Percentiles rank a stretch among this genome's conserved stretches.
phyloP scores from a whole-genome alignment of 30 jellyfish, hydroid and myxozoan genomes.

The Haliclystus octoradiatus region DNA sequence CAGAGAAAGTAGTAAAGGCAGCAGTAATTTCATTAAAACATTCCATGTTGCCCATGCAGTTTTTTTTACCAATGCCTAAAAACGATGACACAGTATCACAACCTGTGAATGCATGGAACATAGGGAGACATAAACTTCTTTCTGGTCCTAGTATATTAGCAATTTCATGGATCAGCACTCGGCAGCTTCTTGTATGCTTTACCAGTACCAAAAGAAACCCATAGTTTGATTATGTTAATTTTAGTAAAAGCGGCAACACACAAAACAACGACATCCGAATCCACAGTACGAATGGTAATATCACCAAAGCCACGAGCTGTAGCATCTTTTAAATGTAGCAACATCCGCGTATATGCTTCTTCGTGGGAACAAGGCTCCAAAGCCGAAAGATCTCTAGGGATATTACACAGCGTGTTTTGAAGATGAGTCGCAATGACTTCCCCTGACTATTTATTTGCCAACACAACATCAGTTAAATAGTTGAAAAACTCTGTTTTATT shows the following conservation, averaged over 20 bases:
- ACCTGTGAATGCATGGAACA: conserved; percentile 20
- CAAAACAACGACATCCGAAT: conserved; percentile 37
- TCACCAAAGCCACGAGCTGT: conserved; percentile 2
- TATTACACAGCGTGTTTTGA: background rate
- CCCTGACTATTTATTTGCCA: background rate
- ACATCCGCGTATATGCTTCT: conserved; percentile 29
- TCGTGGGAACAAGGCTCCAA: conserved; percentile 27
- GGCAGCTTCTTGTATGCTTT: conserved; percentile 1
- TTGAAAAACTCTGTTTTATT: conserved; percentile 46
- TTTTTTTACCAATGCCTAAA: too few species aligned
- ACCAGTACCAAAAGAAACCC: conserved; percentile 27
- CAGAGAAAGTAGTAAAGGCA: conserved; percentile 1
- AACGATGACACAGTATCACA: conserved; percentile 15
- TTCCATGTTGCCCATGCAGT: too few species aligned
- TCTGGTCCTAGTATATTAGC: conserved; percentile 20
- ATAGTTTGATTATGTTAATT: conserved; percentile 6
- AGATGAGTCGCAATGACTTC: conserved; percentile 5
- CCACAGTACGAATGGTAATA: conserved; percentile 15
- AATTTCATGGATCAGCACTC: conserved; percentile 17
- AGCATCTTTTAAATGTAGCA: conserved; percentile 11
- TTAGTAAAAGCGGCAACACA: conserved; percentile 9
- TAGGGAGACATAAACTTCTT: conserved; percentile 3
- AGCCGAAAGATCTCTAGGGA: conserved; percentile 1
- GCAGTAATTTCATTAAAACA: conserved; percentile 18
- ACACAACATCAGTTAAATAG: conserved; percentile 19